Evolutionary conservation across 2,888 invertebrate genomes (phyloP).

Genomic region (Nysson spinosus): DNA sequence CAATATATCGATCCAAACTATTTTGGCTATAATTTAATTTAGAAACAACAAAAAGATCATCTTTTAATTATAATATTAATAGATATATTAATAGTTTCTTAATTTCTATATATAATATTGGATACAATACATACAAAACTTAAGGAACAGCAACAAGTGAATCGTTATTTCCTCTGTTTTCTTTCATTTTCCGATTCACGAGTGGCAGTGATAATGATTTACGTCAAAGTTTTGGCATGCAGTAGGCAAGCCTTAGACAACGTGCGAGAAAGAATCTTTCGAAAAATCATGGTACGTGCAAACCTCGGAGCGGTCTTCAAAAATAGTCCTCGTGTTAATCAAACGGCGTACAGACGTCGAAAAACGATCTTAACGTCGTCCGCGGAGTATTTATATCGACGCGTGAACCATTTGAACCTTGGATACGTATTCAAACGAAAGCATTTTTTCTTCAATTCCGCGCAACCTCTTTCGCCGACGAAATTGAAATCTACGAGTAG

Average conservation of each 20-base stretch:
- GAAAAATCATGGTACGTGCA: constrained; percentile 17
- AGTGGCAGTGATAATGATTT: background rate
- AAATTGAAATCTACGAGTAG: no score
- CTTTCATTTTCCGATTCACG: background rate
- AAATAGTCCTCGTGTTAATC: constrained; percentile 32
- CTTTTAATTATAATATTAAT: no score
- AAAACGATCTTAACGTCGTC: constrained; percentile 27
- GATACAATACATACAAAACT: no score
- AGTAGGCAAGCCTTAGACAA: background rate
- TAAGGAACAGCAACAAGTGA: no score
- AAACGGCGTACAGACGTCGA: constrained; percentile 15
- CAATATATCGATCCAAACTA: no score
- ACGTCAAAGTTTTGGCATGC: background rate
- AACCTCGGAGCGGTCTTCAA: constrained; percentile 4
- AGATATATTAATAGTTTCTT: no score
- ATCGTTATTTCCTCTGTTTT: background rate
- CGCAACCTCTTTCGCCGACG: no score
- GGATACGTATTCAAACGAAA: background rate
- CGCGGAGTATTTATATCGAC: constrained; percentile 30
- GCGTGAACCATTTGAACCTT: constrained; percentile 8
- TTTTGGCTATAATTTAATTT: no score
- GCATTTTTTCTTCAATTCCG: constrained; percentile 1
- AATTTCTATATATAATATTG: no score
- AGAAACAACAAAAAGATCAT: no score
- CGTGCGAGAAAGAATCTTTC: constrained; percentile 10